Conservation (phyloP, 2,888 invertebrate species). For the Prenolepis imparis region DNA sequence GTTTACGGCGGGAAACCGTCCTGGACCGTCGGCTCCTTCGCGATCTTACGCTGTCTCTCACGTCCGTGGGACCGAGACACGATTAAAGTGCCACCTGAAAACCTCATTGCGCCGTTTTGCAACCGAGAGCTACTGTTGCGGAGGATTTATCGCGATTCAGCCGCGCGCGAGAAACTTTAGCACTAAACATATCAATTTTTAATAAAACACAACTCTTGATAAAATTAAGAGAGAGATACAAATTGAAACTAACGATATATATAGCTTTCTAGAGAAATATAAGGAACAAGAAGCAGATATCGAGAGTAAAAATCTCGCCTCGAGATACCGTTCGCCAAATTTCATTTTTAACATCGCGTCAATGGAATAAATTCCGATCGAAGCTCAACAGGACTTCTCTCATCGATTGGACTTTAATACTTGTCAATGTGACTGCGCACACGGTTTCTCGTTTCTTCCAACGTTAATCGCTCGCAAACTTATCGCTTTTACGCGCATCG, state of each 20-base stretch:
- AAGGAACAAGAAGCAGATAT: neutral
- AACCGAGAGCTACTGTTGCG: slow-evolving; percentile 19
- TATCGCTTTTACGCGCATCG: slow-evolving; percentile 4
- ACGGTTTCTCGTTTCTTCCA: neutral
- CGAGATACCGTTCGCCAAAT: neutral
- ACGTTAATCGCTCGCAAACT: neutral
- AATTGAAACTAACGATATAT: neutral
- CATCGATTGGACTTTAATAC: neutral
- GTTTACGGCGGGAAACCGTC: slow-evolving; percentile 78
- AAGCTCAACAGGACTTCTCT: neutral
- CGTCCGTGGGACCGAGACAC: slow-evolving; percentile 27
- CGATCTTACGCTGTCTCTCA: slow-evolving; percentile 32
- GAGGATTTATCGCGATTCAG: neutral
- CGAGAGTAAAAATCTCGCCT: neutral
- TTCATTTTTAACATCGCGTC: neutral
- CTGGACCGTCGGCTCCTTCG: slow-evolving; percentile 49
- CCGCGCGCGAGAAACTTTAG: neutral
- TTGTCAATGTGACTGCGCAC: neutral
- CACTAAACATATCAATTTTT: neutral
- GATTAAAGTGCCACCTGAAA: slow-evolving; percentile 38
- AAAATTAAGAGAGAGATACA: slow-evolving; percentile 13
- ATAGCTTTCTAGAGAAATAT: neutral
- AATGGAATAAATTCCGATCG: neutral
- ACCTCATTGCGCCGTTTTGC: neutral
- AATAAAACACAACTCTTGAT: neutral